A percentile compares a stretch with the other conserved stretches of the same genome.
Evolutionary conservation across 2,797 vertebrate genomes (phyloP).

Genomic region (Neosilurus hyrtlii): DNA sequence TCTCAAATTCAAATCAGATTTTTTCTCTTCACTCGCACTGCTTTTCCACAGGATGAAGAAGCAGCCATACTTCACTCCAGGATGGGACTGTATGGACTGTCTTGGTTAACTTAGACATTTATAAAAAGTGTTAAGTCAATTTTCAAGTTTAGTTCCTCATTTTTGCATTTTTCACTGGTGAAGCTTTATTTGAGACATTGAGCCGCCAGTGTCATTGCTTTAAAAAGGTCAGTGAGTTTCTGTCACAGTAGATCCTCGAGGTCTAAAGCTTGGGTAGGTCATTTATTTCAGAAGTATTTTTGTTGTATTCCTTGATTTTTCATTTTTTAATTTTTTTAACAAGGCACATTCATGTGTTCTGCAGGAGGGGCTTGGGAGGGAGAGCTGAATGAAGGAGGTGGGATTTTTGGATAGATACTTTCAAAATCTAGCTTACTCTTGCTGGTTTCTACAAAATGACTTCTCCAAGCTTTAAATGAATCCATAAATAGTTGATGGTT

Average conservation of each 20-base stretch:
- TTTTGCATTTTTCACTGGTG: not conserved
- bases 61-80: not conserved
- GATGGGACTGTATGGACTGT: not conserved
- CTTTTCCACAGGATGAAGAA: constrained; percentile 1
- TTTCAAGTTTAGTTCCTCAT: no score
- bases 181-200: not conserved
- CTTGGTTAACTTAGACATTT: not conserved
- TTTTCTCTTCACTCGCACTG: not conserved
- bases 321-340: no score
- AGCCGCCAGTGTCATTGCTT: not conserved
- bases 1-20: constrained; percentile 27
- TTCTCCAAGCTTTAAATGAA: not conserved
- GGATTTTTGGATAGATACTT: no score
- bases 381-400: no score
- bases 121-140: no score
- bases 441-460: no score
- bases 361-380: no score
- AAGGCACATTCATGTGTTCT: no score
- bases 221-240: not conserved
- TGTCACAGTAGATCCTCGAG: not conserved
- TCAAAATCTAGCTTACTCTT: no score
- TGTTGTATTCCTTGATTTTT: no score
- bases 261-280: not conserved
- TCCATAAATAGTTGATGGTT: not conserved
- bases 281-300: no score